phyloP scores from a whole-genome alignment of 2,888 invertebrate species.

The Drosophila testacea region DNA sequence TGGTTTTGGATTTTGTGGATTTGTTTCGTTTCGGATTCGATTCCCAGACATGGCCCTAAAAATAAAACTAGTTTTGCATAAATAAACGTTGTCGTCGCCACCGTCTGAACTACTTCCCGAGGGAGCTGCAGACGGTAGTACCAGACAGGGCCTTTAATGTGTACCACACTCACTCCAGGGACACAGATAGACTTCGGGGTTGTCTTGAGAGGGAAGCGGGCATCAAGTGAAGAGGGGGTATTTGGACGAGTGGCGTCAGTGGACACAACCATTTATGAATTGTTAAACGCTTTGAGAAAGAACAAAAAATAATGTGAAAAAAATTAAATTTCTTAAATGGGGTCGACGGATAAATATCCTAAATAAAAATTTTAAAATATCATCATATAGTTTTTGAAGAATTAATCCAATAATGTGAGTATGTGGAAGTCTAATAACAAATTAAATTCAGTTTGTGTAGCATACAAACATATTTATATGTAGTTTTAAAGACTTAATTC shows the following conservation, averaged over 20 bases:
- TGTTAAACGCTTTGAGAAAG: slow-evolving; percentile 68
- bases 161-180: slow-evolving; percentile 57
- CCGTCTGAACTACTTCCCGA: slow-evolving; percentile 80
- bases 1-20: slow-evolving; percentile 56
- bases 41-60: slow-evolving; percentile 79
- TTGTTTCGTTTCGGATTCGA: slow-evolving; percentile 60
- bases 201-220: background rate
- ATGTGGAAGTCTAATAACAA: too few species aligned
- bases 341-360: slow-evolving; percentile 4
- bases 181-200: slow-evolving; percentile 4
- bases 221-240: slow-evolving; percentile 17
- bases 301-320: slow-evolving; percentile 26
- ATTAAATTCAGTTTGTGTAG: too few species aligned
- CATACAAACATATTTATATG: background rate
- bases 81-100: slow-evolving; percentile 64
- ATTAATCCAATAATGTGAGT: too few species aligned
- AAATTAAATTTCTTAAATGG: background rate
- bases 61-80: slow-evolving; percentile 80
- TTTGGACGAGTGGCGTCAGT: slow-evolving; percentile 78
- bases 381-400: too few species aligned
- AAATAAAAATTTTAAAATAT: background rate
- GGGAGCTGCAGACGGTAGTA: slow-evolving; percentile 36
- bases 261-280: slow-evolving; percentile 74
- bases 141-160: slow-evolving; percentile 58
- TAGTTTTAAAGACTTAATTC: background rate